A percentile compares a stretch with the other conserved stretches of the same genome.
Conservation (phyloP, 2,113 vertebrate species). For the Synodontis membranacea region DNA sequence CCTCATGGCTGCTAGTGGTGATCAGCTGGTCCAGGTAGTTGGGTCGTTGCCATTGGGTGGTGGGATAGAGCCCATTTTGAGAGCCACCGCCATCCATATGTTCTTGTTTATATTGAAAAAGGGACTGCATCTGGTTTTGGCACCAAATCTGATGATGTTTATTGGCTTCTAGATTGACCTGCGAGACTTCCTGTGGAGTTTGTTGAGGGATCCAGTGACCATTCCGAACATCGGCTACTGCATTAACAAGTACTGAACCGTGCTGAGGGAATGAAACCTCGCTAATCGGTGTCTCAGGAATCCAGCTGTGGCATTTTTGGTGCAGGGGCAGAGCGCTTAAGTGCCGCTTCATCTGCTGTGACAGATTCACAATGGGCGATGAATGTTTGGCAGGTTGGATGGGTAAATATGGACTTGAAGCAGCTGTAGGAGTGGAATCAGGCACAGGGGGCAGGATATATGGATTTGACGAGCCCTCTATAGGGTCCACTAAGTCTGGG, state of each 20-base stretch:
- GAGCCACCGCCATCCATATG: background rate
- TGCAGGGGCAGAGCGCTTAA: conserved; percentile 21
- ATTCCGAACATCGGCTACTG: background rate
- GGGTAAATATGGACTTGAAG: background rate
- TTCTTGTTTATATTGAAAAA: background rate
- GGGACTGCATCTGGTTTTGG: conserved; percentile 20
- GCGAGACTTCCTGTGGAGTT: conserved; percentile 36
- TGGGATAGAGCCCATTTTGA: background rate
- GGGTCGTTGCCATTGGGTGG: conserved; percentile 14
- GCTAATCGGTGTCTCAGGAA: background rate
- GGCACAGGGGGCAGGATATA: background rate
- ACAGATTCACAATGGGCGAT: conserved; percentile 48
- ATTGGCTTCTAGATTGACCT: conserved; percentile 10
- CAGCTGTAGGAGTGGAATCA: fast-evolving
- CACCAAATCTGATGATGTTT: conserved; percentile 46
- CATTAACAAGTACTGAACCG: background rate
- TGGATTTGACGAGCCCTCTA: background rate
- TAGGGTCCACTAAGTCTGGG: background rate
- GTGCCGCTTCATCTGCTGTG: conserved; percentile 47
- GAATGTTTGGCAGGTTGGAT: background rate
- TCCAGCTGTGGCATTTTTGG: conserved; percentile 5
- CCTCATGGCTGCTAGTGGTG: background rate
- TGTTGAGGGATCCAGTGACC: conserved; percentile 49
- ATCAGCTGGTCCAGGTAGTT: conserved; percentile 40
- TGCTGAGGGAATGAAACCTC: conserved; percentile 13